Evolutionary conservation across 1,140 invertebrate genomes (phyloP), one percentile per base, ranked within the genome.

Genomic region (Phortica variegata): DNA sequence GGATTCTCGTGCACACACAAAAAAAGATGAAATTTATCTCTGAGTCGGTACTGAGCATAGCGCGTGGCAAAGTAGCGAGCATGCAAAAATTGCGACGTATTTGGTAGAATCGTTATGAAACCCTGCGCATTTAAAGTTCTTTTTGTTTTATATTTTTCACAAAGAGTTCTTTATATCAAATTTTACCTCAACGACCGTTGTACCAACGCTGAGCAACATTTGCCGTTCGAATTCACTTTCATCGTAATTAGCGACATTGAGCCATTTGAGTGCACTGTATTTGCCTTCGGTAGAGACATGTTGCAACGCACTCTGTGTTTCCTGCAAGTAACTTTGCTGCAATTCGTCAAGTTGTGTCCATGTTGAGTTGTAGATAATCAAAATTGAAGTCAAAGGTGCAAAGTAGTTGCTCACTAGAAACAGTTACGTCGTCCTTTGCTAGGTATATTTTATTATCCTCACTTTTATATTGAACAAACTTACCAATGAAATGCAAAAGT

Each of bases 21-120:
- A 50, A 73, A 73, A 32, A 73, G 45, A 52, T 73, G 73, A 9
- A 55, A 48, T 43, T 73, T 73, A 49, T 73, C 70, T 49, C 73
- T 73, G 10, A 73, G 58, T 5, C 70, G 49, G 43, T 73, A 53
- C 32, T 60, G 55, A 12, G 70, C 56, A 23, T 71, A 65, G 1
- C 70, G 65, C 12, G 70, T 73, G 38, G 70, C 70, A 59, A 46
- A 73, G 33, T 73, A 73, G 10, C 70, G 65, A 6, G 65, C 61
- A 20, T 68, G 65, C 1, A 73, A 31, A 20, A 73, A 73, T 10
- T 23, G 18, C 15, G 52, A 31, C 1, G 65, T 70, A 19, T 68
- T 33, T 12, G 58, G 42, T 39, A 72, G 53, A 2, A 72, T 47
- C 10, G 68, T 68, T 1, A 72, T 65, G n/a, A 71, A 72, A 3